Conservation (phyloP, 2,113 vertebrate species). For the Nettapus auritus region DNA sequence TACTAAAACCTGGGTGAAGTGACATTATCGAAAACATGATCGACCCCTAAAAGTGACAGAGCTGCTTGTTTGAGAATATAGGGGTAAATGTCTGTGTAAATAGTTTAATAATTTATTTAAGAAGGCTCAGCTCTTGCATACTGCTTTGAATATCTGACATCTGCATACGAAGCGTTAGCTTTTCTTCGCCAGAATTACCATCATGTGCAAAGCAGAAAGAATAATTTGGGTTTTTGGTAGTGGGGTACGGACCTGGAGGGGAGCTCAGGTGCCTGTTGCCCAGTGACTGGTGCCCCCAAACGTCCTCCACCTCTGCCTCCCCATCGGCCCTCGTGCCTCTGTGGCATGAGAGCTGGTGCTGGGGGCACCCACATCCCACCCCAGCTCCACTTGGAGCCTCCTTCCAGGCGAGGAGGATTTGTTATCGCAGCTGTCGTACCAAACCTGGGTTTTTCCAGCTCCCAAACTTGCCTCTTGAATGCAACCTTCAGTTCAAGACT, state of each 20-base stretch:
- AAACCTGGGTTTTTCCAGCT: rapidly evolving
- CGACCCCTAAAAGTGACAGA: neutral
- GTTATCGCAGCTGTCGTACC: neutral
- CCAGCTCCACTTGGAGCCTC: rapidly evolving
- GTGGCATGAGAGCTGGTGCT: rapidly evolving
- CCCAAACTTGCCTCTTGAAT: neutral
- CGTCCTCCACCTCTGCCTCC: neutral
- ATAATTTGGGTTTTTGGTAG: too few relatives aligned
- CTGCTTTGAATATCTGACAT: neutral
- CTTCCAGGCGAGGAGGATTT: neutral
- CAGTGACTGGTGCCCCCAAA: too few relatives aligned
- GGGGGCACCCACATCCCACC: neutral
- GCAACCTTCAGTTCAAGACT: neutral
- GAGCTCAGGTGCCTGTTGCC: neutral
- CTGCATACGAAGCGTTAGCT: neutral
- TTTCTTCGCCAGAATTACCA: neutral
- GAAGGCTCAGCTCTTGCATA: neutral
- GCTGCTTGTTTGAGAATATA: neutral
- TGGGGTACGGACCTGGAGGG: neutral
- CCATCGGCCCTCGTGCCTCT: rapidly evolving
- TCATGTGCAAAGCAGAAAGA: rapidly evolving
- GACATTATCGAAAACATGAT: neutral
- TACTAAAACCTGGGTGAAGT: rapidly evolving
- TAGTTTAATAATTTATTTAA: neutral
- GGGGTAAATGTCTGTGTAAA: neutral